A percentile compares a stretch with the other conserved stretches of the same genome.
Evolutionary conservation across 2,888 invertebrate species (phyloP).

Genomic region (Pollenia amentaria): DNA sequence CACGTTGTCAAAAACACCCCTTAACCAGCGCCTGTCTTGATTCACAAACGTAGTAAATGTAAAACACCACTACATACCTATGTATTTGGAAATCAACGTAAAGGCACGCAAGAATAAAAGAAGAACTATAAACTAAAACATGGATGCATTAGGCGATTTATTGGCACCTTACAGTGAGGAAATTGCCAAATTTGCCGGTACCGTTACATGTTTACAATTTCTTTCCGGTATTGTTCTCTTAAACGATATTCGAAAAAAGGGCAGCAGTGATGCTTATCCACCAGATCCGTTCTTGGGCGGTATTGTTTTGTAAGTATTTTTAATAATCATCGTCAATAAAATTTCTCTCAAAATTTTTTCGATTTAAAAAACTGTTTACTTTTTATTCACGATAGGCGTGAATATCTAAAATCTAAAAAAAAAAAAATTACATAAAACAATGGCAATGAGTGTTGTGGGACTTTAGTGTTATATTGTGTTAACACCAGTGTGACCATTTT

Average conservation of each 20-base stretch:
- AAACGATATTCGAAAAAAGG: conserved; percentile 89
- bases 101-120: background rate
- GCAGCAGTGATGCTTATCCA: conserved; percentile 88
- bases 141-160: conserved; percentile 81
- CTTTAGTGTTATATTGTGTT: too few species aligned
- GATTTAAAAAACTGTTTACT: too few species aligned
- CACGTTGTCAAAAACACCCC: conserved; percentile 44
- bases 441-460: too few species aligned
- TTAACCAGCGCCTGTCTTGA: background rate
- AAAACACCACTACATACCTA: background rate
- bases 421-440: too few species aligned
- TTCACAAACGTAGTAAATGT: background rate
- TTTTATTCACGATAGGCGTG: too few species aligned
- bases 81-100: background rate
- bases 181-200: conserved; percentile 88
- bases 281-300: conserved; percentile 91
- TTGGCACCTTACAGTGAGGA: conserved; percentile 80
- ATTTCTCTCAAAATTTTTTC: background rate
- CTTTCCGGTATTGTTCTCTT: conserved; percentile 91
- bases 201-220: conserved; percentile 92
- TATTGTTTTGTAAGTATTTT: conserved; percentile 89
- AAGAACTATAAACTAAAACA: conserved; percentile 63
- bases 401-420: too few species aligned
- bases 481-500: too few species aligned
- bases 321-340: background rate